A percentile compares a stretch with the other conserved stretches of the same genome.
phyloP scores from a whole-genome alignment of 37 sponge, comb jelly and placozoan species.

The Spongilla lacustris region DNA sequence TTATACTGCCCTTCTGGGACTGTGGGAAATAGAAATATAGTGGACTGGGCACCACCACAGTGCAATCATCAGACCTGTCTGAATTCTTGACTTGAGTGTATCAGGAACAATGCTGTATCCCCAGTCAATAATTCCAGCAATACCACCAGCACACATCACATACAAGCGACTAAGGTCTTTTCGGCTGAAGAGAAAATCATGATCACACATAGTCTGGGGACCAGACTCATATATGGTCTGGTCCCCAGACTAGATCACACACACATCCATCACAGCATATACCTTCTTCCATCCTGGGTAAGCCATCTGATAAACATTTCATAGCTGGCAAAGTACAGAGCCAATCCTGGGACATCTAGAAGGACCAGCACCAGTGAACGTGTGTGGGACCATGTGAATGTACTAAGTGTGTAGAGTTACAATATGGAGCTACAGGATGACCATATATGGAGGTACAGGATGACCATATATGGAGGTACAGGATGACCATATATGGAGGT shows the following conservation, averaged over 20 bases:
- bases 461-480: no score
- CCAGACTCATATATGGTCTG: no score
- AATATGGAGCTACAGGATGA: no score
- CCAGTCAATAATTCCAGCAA: constrained; percentile 94
- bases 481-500: no score
- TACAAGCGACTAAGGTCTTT: constrained; percentile 67
- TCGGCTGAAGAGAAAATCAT: constrained; percentile 27
- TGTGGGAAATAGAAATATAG: neutral
- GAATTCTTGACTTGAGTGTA: constrained; percentile 89
- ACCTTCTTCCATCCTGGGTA: constrained; percentile 62
- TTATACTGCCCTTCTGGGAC: neutral
- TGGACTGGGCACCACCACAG: neutral
- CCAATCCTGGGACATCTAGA: constrained; percentile 87
- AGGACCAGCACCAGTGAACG: neutral
- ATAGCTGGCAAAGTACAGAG: constrained; percentile 84
- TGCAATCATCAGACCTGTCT: constrained; percentile 51
- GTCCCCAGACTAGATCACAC: no score
- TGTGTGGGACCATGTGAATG: neutral
- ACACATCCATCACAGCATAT: no score
- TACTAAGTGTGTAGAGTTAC: no score
- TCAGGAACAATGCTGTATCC: constrained; percentile 82
- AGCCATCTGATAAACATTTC: constrained; percentile 54
- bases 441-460: no score
- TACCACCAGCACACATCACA: constrained; percentile 84
- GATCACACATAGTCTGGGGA: neutral